These are phyloP conservation scores for Eleginops maclovinus DNA, from an alignment of 2,113 vertebrate genomes.

Conservation along the genomic window DNA sequence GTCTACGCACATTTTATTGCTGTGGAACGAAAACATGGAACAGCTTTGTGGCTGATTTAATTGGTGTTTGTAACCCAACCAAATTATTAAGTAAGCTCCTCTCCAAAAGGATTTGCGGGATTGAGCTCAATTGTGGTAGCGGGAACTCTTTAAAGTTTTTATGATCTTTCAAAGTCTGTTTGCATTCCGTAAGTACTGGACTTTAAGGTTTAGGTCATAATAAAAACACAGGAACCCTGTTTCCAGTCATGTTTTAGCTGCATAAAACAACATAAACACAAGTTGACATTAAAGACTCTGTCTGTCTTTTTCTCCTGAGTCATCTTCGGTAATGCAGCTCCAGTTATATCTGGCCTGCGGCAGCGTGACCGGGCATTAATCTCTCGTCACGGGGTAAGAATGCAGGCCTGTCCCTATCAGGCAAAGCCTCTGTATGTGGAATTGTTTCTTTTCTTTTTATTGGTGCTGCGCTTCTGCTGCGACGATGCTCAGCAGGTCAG, in stretches of 20 bases:
- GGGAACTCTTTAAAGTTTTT: conserved; percentile 58
- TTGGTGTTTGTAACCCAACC: conserved; percentile 34
- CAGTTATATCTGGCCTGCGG: conserved; percentile 42
- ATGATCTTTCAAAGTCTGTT: conserved; percentile 49
- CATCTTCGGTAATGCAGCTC: conserved; percentile 32
- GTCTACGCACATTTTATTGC: conserved; percentile 34
- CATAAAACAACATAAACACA: conserved; percentile 19
- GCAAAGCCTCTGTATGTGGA: conserved; percentile 4
- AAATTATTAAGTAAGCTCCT: conserved; percentile 43
- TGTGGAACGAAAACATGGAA: conserved; percentile 10
- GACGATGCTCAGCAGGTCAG: conserved; percentile 77
- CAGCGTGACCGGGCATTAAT: conserved; percentile 27
- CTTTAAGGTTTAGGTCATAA: conserved; percentile 17
- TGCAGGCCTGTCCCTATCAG: conserved; percentile 50
- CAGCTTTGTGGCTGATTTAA: conserved; percentile 26
- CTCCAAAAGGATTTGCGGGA: conserved; percentile 32
- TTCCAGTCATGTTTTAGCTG: conserved; percentile 23
- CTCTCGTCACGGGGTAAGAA: conserved; percentile 56
- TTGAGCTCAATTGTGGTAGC: conserved; percentile 49
- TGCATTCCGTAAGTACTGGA: conserved; percentile 26
- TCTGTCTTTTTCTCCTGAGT: conserved; percentile 41
- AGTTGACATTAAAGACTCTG: neutral
- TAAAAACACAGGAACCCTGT: conserved; percentile 12
- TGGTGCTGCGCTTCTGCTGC: conserved; percentile 51
- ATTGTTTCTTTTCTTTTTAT: conserved; percentile 29